These are phyloP conservation scores for Mus caroli DNA, from an alignment of 2,797 vertebrate species.

Conservation along the genomic window DNA sequence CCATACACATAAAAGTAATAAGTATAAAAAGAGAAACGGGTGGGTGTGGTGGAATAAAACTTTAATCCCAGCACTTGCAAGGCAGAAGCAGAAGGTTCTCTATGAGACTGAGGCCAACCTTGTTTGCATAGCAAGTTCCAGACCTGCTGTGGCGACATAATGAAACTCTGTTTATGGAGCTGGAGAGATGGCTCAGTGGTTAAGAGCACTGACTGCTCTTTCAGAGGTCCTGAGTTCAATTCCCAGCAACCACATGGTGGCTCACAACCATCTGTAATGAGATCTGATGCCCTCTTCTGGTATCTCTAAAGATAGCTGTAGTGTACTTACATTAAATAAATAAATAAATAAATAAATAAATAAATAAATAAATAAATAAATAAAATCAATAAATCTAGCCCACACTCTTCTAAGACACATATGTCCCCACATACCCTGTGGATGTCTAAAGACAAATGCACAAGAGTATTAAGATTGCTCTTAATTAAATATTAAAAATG, in stretches of 20 bases:
- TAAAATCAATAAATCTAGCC: not conserved
- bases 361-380: not conserved
- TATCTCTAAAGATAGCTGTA: too few relatives aligned
- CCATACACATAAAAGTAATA: not conserved
- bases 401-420: not conserved
- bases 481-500: slow-evolving; percentile 50
- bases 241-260: too few relatives aligned
- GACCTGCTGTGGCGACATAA: not conserved
- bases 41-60: not conserved
- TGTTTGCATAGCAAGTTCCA: not conserved
- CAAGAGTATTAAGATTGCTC: not conserved
- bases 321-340: too few relatives aligned
- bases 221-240: too few relatives aligned
- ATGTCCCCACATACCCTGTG: not conserved
- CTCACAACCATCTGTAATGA: too few relatives aligned
- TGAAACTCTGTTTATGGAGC: too few relatives aligned
- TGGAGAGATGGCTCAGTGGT: too few relatives aligned
- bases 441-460: slow-evolving; percentile 14
- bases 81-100: not conserved
- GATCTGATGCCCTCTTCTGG: too few relatives aligned
- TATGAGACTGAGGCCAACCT: not conserved
- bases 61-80: not conserved
- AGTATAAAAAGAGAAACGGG: not conserved
- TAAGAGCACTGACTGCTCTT: too few relatives aligned
- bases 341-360: too few relatives aligned